Evolutionary conservation across 2,888 invertebrate genomes (phyloP), one percentile per base, ranked within the genome.

Genomic region (Cantharis lateralis): DNA sequence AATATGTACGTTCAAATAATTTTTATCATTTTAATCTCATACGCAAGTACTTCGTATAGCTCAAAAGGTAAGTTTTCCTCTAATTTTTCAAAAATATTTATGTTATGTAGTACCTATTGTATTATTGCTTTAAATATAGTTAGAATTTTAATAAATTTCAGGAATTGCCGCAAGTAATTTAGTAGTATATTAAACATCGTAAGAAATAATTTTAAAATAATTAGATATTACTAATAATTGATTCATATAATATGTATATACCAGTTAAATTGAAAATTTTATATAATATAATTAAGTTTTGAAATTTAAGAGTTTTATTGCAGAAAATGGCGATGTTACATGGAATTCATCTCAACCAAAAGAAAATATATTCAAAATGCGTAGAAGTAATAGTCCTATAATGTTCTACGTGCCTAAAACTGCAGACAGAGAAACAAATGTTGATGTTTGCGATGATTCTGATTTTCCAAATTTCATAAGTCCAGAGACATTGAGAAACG

Each of bases 401-500:
- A 20, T 20, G 64, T 20, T 66, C 3, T 24, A 20, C 1, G 1
- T 20, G 11, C 64, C 20, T 11, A 63, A 2, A 28, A 24, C 0
- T 26, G 20, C 3, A 2, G 16, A 13, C 3, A 20, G 5, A 20
- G 68, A 71, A 24, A 16, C 24, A 15, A 70, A 74, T 16, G 26
- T 28, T 1, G 68, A 20, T 16, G 18, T 68, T 10, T 48, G 20
- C 61, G 68, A 74, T 3, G 15, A 26, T 13, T 89, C 90, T 0
- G 92, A 93, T 80, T 93, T 93, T 81, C 93, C 93, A 0, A 87
- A 90, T 70, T 79, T 92, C 74, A 91, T 95, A 88, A 89, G 91
- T 85, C 91, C 91, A 32, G 89, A 92, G 0, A 91, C 95, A 85
- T 89, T 95, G 62, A 89, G 90, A n/a, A 89, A 91, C 61, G 98